Evolutionary conservation across 2,113 vertebrate genomes (phyloP), one percentile per base, ranked within the genome.

Genomic region (Anarrhichthys ocellatus): DNA sequence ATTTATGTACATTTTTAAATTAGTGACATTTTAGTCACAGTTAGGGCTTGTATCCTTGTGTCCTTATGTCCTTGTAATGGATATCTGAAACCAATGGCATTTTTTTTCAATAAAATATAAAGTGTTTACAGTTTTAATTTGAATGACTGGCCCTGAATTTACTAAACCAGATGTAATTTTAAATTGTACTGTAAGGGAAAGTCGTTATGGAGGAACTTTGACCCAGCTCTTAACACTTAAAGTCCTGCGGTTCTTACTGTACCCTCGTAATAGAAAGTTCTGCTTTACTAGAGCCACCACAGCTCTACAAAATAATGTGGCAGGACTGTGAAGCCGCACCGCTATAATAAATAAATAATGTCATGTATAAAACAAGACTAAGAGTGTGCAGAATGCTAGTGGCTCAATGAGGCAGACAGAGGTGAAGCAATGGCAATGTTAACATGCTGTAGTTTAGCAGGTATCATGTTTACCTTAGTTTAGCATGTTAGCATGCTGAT

Each of bases 1-100:
- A 76, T 63, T 77, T 42, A 50, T 58, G 46, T n/a, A 48, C 40
- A 64, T 24, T 63, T 75, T 74, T 62, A 54, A 54, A 32, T 83
- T 13, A 34, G 34, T 34, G 34, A 34, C 34, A 34, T 34, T 34
- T 34, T 59, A 22, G 32, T 50, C 22, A 20, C 38, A 15, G 24
- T 80, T 6, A 80, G 38, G 4, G 46, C 11, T 38, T 58, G 32
- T 62, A 27, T 54, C 18, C 15, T 29, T 59, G 22, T 62, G 17
- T 54, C 18, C 15, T 29, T 59, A 18, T 62, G 17, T 54, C 22
- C 22, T 2, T 48, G 22, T 15, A 32, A 73, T 42, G 1, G 5
- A 9, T 40, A 34, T 64, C 20, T 46, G 9, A 56, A 62, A 42
- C 22, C 17, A 58, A 1, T 17, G 22, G 1, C 0, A 0, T 22